These are phyloP conservation scores for Zaprionus nigranus DNA, from an alignment of 1,140 invertebrate species.

Conservation along the genomic window DNA sequence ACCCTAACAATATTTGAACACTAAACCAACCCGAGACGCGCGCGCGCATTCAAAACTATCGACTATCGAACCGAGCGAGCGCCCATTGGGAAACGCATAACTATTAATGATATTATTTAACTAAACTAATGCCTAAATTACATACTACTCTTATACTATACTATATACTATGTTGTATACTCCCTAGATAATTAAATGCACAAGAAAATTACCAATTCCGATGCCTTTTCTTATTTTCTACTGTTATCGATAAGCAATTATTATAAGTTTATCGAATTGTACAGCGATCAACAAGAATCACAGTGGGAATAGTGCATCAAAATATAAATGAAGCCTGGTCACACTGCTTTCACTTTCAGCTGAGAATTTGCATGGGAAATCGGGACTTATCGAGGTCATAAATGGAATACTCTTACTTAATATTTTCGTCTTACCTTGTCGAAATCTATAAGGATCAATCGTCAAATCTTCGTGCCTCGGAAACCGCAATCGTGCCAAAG, in stretches of 20 bases:
- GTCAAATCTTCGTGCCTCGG: too few species aligned
- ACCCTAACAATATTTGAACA: slow-evolving; percentile 19
- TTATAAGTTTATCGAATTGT: too few species aligned
- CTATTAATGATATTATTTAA: slow-evolving; percentile 78
- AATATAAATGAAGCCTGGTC: too few species aligned
- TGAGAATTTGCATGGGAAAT: too few species aligned
- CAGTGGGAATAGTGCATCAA: too few species aligned
- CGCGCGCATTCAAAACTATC: slow-evolving; percentile 1
- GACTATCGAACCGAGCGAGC: neutral
- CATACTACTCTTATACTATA: slow-evolving; percentile 13
- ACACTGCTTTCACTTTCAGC: too few species aligned
- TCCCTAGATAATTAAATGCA: slow-evolving; percentile 76
- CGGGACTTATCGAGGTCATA: too few species aligned
- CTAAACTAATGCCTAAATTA: slow-evolving; percentile 65
- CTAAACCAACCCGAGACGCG: neutral
- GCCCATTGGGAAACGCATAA: slow-evolving; percentile 24
- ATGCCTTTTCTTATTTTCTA: neutral
- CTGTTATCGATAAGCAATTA: neutral
- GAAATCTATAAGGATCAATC: too few species aligned
- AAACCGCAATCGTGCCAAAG: too few species aligned
- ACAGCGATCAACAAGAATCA: too few species aligned
- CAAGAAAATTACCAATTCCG: slow-evolving; percentile 44
- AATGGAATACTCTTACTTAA: too few species aligned
- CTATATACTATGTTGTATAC: slow-evolving; percentile 55
- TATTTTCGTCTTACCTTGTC: too few species aligned